Percentiles rank a stretch among this genome's conserved stretches.
Conservation (phyloP, 2,113 vertebrate species). For the Chitala chitala region DNA sequence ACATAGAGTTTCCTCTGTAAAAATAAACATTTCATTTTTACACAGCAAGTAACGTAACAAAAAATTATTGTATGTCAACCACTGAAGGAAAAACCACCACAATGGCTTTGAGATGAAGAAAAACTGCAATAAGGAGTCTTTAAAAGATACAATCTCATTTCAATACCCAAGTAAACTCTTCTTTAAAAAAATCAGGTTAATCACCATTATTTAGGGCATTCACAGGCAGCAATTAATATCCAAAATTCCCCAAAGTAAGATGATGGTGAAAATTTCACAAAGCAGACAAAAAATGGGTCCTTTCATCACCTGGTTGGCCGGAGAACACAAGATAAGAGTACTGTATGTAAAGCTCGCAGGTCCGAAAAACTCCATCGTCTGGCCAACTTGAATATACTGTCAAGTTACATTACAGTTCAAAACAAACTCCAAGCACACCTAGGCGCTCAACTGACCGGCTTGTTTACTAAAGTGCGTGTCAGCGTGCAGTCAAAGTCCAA, state of each 20-base stretch:
- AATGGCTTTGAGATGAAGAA: neutral
- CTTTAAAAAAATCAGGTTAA: constrained; percentile 15
- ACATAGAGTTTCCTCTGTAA: too few relatives aligned
- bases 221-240: constrained; percentile 19
- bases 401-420: neutral
- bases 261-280: neutral
- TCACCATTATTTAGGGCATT: constrained; percentile 20
- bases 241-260: constrained; percentile 16
- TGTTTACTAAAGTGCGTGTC: too few relatives aligned
- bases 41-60: too few relatives aligned
- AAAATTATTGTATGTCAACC: neutral
- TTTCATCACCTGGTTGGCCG: constrained; percentile 5
- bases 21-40: too few relatives aligned
- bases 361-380: too few relatives aligned
- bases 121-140: too few relatives aligned
- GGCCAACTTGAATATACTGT: neutral
- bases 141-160: neutral
- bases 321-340: too few relatives aligned
- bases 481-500: too few relatives aligned
- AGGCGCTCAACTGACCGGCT: too few relatives aligned
- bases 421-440: neutral
- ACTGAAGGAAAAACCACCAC: neutral
- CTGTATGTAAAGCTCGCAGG: neutral
- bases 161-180: too few relatives aligned
- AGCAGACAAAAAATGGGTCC: constrained; percentile 13